Evolutionary conservation across 1,140 invertebrate species (phyloP).

Genomic region (Meloidogyne hapla): DNA sequence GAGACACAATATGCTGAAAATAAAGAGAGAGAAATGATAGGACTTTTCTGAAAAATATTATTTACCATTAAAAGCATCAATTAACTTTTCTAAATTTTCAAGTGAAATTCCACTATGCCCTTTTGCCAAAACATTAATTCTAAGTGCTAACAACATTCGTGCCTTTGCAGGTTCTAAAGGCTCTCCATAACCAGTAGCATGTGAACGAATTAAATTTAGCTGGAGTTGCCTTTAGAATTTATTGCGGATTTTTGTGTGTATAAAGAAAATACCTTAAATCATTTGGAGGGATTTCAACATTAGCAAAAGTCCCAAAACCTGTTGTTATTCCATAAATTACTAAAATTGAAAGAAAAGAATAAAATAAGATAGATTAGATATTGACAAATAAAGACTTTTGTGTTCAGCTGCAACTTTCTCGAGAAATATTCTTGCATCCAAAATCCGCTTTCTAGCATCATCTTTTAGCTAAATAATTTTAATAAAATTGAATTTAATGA

Average conservation of each 20-base stretch:
- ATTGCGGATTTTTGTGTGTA: too few relatives aligned
- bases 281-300: constrained; percentile 69
- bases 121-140: constrained; percentile 76
- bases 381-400: constrained; percentile 39
- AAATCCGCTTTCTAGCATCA: constrained; percentile 46
- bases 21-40: background rate
- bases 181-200: constrained; percentile 73
- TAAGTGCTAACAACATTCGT: constrained; percentile 73
- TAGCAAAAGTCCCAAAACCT: constrained; percentile 77
- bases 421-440: constrained; percentile 50
- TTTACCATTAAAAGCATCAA: constrained; percentile 75
- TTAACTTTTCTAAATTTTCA: constrained; percentile 70
- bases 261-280: constrained; percentile 70
- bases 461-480: constrained; percentile 48
- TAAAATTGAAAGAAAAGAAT: constrained; percentile 27
- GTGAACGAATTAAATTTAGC: constrained; percentile 74
- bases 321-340: constrained; percentile 75
- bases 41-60: background rate
- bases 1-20: constrained; percentile 72
- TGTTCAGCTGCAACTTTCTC: constrained; percentile 60
- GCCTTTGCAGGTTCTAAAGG: constrained; percentile 71
- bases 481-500: background rate
- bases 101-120: constrained; percentile 75
- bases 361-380: constrained; percentile 38
- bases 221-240: constrained; percentile 70